These are phyloP conservation scores for Chauna torquata DNA, from an alignment of 2,113 vertebrate genomes.

Conservation along the genomic window DNA sequence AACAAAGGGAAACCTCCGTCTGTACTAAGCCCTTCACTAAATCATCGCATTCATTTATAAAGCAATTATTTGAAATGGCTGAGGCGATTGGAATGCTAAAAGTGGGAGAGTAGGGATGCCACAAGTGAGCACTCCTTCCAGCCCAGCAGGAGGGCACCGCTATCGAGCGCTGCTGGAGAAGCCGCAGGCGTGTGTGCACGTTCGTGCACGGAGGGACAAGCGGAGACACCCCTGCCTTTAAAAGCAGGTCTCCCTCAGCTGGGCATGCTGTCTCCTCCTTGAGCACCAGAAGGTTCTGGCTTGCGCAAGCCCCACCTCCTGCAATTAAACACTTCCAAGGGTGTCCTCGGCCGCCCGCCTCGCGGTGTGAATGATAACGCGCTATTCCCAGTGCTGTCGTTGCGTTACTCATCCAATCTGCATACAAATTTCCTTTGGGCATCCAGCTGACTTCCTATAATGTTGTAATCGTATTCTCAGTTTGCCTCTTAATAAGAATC, in stretches of 20 bases:
- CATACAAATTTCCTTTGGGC: slow-evolving; percentile 27
- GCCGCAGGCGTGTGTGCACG: accelerated
- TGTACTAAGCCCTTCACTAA: not conserved
- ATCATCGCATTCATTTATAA: not conserved
- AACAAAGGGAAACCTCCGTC: not conserved
- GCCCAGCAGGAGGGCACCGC: not conserved
- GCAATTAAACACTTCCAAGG: not conserved
- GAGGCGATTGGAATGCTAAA: not conserved
- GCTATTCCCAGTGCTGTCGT: not conserved
- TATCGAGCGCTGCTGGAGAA: not conserved
- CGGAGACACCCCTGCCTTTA: not conserved
- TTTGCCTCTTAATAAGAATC: slow-evolving; percentile 45
- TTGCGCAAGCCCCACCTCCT: not conserved
- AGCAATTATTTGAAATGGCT: not conserved
- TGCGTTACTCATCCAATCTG: not conserved
- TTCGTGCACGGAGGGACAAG: accelerated
- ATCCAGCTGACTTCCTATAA: slow-evolving; percentile 21
- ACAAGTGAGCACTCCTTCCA: not conserved
- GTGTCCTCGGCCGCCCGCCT: not conserved
- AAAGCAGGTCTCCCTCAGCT: not conserved
- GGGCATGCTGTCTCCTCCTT: not conserved
- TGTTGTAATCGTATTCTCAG: not conserved
- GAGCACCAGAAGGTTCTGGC: not conserved
- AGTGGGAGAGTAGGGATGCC: not conserved
- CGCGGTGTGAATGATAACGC: not conserved